A percentile compares a stretch with the other conserved stretches of the same genome.
Conservation (phyloP, 2,888 invertebrate genomes). For the Hyalella azteca region DNA sequence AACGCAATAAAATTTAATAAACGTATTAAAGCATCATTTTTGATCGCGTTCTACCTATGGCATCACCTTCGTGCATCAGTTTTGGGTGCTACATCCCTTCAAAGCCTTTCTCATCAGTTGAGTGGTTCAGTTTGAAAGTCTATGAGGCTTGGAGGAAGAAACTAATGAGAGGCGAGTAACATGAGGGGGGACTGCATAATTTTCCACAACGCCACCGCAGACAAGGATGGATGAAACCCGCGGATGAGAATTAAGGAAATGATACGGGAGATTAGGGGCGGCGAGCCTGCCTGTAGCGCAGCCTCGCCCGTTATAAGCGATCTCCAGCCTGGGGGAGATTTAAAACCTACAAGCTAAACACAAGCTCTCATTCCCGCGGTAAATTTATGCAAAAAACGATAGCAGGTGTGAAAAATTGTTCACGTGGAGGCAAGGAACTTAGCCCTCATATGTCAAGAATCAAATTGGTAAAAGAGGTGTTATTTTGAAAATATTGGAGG, state of each 20-base stretch:
- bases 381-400: not conserved
- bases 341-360: not conserved
- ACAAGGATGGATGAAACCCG: constrained; percentile 18
- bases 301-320: not conserved
- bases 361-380: not conserved
- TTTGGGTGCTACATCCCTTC: too few species aligned
- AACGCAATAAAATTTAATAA: too few species aligned
- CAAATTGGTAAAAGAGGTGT: not conserved
- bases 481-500: not conserved
- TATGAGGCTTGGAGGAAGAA: not conserved
- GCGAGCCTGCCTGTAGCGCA: not conserved
- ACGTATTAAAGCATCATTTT: too few species aligned
- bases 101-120: not conserved
- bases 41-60: too few species aligned
- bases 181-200: not conserved
- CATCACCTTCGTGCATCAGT: too few species aligned
- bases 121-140: not conserved
- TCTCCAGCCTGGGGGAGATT: too few species aligned
- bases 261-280: constrained; percentile 13
- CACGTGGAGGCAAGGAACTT: not conserved
- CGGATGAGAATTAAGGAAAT: constrained; percentile 21
- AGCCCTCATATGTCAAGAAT: not conserved
- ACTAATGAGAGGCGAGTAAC: not conserved
- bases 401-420: not conserved
- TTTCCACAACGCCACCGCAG: not conserved